phyloP scores from a whole-genome alignment of 1,140 invertebrate species.

The Aphidius gifuensis region DNA sequence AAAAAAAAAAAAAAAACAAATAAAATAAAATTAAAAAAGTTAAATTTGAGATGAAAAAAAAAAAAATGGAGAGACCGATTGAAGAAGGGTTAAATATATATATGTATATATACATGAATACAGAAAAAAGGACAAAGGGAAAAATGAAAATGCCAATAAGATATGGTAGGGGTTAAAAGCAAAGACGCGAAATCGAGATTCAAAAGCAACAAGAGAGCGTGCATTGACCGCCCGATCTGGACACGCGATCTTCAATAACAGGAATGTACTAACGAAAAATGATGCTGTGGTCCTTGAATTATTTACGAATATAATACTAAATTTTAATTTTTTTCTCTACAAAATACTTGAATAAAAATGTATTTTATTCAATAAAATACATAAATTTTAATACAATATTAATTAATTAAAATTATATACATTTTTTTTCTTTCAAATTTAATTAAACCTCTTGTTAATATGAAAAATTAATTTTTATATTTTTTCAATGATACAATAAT shows the following conservation, averaged over 20 bases:
- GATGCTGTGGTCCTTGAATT: slow-evolving; percentile 7
- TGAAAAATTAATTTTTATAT: too few relatives aligned
- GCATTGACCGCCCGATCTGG: slow-evolving; percentile 43
- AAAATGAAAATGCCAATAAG: neutral
- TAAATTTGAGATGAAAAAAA: neutral
- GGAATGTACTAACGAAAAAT: slow-evolving; percentile 15
- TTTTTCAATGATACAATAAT: too few relatives aligned
- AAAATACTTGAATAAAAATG: too few relatives aligned
- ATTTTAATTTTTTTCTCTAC: too few relatives aligned
- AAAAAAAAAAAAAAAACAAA: slow-evolving; percentile 15
- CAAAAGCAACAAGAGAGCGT: slow-evolving; percentile 34
- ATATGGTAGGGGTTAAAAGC: slow-evolving; percentile 20
- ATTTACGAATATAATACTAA: too few relatives aligned
- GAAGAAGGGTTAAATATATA: slow-evolving; percentile 10
- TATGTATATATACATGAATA: slow-evolving; percentile 15
- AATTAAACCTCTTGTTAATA: too few relatives aligned
- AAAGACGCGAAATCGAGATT: slow-evolving; percentile 36
- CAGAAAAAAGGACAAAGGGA: slow-evolving; percentile 21
- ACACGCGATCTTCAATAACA: slow-evolving; percentile 29
- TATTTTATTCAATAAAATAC: too few relatives aligned
- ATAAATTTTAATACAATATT: too few relatives aligned
- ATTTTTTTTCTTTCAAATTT: neutral
- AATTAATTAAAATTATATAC: neutral
- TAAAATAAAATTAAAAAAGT: slow-evolving; percentile 16
- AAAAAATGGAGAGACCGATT: neutral